Evolutionary conservation across 2,113 vertebrate species (phyloP).

Genomic region (Cervus canadensis): DNA sequence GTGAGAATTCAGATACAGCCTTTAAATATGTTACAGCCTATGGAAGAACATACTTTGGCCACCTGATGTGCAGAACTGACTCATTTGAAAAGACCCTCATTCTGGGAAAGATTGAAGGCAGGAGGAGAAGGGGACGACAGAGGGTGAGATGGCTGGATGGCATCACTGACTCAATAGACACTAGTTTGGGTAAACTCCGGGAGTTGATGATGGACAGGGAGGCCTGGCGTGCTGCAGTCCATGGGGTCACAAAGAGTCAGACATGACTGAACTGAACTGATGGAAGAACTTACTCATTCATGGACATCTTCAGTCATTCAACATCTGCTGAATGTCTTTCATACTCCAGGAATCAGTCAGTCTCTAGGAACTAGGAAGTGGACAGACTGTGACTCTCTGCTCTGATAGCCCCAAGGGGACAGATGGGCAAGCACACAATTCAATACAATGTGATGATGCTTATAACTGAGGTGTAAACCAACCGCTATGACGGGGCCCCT

Average conservation of each 20-base stretch:
- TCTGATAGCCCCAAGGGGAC: not conserved
- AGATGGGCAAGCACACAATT: rapidly evolving
- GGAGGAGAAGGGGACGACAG: not conserved
- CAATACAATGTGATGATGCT: not conserved
- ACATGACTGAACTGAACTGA: not conserved
- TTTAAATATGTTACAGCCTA: not conserved
- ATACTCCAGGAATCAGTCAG: not conserved
- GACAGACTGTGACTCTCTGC: not conserved
- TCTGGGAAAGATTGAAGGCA: not conserved
- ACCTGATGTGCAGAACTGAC: not conserved
- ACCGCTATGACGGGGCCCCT: not conserved
- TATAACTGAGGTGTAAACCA: not conserved
- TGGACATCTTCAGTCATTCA: not conserved
- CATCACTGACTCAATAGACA: not conserved
- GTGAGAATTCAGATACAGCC: not conserved
- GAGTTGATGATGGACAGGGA: not conserved
- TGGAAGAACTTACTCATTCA: not conserved
- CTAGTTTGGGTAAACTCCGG: not conserved
- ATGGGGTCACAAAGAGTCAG: rapidly evolving
- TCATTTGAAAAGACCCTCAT: not conserved
- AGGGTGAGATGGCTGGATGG: not conserved
- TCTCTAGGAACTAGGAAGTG: not conserved
- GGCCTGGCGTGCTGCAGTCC: not conserved
- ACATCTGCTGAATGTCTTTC: not conserved
- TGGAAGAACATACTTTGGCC: not conserved